Evolutionary conservation across 2,888 invertebrate species (phyloP), one percentile per base, ranked within the genome.

Genomic region (Hirtodrosophila alboralis): DNA sequence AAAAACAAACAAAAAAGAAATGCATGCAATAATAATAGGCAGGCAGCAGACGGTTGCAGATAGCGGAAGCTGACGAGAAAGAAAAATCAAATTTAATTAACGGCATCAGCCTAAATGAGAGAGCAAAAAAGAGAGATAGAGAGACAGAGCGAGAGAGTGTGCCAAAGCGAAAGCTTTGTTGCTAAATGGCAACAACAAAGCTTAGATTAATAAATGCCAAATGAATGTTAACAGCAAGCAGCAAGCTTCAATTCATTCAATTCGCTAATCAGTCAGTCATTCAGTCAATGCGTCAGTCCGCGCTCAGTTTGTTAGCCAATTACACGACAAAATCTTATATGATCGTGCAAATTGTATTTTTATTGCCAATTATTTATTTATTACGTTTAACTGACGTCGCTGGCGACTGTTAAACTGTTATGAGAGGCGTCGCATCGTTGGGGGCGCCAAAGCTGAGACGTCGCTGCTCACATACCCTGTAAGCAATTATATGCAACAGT

Each of bases 321-420:
- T 65, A 84, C 74, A 77, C 45, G 66, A 67, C 79, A 79, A 66
- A 81, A 74, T 66, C 75, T 66, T 75, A 79, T 84, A 81, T 75
- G 85, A 81, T 81, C 80, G 85, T 83, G 85, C 85, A 81, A 81
- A 81, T 81, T 81, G 85, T 78, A 78, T 81, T 81, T 81, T 78
- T 81, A 81, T 81, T 81, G 85, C 67, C 83, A 81, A 84, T 84
- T 84, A 81, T 78, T 81, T 80, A 84, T 84, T 81, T 84, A 80
- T 80, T 80, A 77, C 72, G 75, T 60, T 75, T 67, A 67, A 77
- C 65, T 66, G 56, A 60, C 64, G 61, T 56, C 72, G 48, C 62
- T 49, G 45, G 49, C 49, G 64, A 41, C 54, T n/a, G 41, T 59
- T 47, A n/a, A 70, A 69, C 48, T 56, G 60, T 60, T 71, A 60